A percentile compares a stretch with the other conserved stretches of the same genome.
phyloP scores from a whole-genome alignment of 2,888 invertebrate species.

The Drosophila kuntzei region DNA sequence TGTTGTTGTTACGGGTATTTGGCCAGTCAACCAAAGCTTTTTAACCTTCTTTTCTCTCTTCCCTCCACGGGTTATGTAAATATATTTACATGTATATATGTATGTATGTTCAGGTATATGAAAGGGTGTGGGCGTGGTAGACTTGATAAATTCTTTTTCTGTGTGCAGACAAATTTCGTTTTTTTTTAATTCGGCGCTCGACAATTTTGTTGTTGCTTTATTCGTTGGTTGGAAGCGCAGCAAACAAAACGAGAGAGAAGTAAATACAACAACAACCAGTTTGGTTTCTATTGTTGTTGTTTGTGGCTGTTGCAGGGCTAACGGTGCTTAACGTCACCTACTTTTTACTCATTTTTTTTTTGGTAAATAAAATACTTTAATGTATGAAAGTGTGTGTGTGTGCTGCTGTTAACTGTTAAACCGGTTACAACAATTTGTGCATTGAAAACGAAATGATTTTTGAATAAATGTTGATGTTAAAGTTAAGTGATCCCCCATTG shows the following conservation, averaged over 20 bases:
- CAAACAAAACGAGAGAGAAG: slow-evolving; percentile 37
- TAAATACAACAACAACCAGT: slow-evolving; percentile 63
- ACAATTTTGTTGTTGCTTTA: slow-evolving; percentile 40
- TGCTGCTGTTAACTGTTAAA: slow-evolving; percentile 65
- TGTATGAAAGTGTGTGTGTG: slow-evolving; percentile 14
- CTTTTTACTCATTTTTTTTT: slow-evolving; percentile 66
- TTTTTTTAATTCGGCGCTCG: slow-evolving; percentile 39
- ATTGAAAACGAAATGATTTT: slow-evolving; percentile 77
- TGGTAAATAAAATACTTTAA: slow-evolving; percentile 60
- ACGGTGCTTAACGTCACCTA: slow-evolving; percentile 80
- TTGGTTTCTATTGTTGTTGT: slow-evolving; percentile 38
- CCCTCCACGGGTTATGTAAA: slow-evolving; percentile 68
- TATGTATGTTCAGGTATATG: slow-evolving; percentile 12
- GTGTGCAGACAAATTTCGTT: slow-evolving; percentile 50
- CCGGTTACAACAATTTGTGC: slow-evolving; percentile 64
- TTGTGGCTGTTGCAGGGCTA: slow-evolving; percentile 56
- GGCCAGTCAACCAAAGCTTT: slow-evolving; percentile 74
- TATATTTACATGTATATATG: slow-evolving; percentile 22
- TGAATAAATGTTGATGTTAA: slow-evolving; percentile 36
- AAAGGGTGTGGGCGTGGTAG: slow-evolving; percentile 55
- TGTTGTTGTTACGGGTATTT: slow-evolving; percentile 47
- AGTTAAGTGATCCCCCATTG: slow-evolving; percentile 48
- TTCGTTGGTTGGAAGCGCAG: slow-evolving; percentile 44
- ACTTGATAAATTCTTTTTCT: slow-evolving; percentile 57
- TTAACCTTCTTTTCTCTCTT: slow-evolving; percentile 25